These are phyloP conservation scores for Lasaia peninsularis DNA, from an alignment of 1,140 invertebrate species.

Conservation along the genomic window DNA sequence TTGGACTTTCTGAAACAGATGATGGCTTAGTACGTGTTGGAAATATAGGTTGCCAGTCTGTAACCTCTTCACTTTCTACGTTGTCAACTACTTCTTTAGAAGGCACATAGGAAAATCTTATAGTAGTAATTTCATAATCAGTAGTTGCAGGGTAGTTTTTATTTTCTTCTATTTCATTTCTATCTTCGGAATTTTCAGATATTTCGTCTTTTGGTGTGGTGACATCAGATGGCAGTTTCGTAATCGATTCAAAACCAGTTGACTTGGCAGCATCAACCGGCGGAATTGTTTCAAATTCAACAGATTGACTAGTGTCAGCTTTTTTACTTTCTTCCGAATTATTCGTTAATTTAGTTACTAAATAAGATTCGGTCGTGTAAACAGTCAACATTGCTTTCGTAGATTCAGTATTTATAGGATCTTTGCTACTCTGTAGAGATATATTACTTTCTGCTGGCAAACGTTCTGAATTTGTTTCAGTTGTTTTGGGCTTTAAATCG, in stretches of 20 bases:
- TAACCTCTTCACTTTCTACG: constrained; percentile 30
- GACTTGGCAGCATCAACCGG: constrained; percentile 50
- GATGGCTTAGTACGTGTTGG: constrained; percentile 48
- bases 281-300: constrained; percentile 42
- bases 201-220: constrained; percentile 60
- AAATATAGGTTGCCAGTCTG: constrained; percentile 45
- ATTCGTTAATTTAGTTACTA: constrained; percentile 32
- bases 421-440: constrained; percentile 48
- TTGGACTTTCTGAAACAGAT: constrained; percentile 42
- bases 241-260: constrained; percentile 69
- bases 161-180: constrained; percentile 35
- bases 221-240: constrained; percentile 57
- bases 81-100: constrained; percentile 42
- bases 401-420: constrained; percentile 31
- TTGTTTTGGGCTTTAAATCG: constrained; percentile 25
- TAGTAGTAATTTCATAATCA: constrained; percentile 67
- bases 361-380: constrained; percentile 17
- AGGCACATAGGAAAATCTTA: constrained; percentile 62
- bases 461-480: constrained; percentile 47
- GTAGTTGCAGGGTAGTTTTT: constrained; percentile 34
- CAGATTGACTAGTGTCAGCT: constrained; percentile 34
- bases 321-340: constrained; percentile 33
- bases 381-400: constrained; percentile 17
- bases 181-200: constrained; percentile 34
- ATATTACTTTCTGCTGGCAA: constrained; percentile 58